Percentiles rank a stretch among this genome's conserved stretches.
phyloP scores from a whole-genome alignment of 2,797 vertebrate genomes.

The Enteromius viviparus region DNA sequence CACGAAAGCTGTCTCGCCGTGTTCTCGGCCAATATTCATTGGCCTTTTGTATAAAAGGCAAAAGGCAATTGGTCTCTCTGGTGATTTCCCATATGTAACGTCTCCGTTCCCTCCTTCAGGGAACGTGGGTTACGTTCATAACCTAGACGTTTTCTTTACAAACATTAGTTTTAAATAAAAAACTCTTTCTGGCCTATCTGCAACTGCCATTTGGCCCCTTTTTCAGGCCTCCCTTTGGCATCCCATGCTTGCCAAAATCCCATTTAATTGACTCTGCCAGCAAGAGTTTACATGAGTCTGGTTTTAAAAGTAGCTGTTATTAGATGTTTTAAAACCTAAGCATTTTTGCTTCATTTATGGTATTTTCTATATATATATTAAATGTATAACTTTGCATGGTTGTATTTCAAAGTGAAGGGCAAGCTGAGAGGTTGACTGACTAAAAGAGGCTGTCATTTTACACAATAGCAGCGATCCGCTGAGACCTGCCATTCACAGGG shows the following conservation, averaged over 20 bases:
- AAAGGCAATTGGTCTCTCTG: too few species aligned
- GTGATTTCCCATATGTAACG: too few species aligned
- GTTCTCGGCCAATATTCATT: too few species aligned
- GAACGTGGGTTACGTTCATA: too few species aligned
- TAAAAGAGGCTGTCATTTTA: slow-evolving; percentile 56
- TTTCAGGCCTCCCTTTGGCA: slow-evolving; percentile 13
- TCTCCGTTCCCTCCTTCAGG: too few species aligned
- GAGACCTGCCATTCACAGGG: slow-evolving; percentile 61
- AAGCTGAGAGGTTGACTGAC: slow-evolving; percentile 43
- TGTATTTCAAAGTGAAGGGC: slow-evolving; percentile 44
- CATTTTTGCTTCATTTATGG: neutral
- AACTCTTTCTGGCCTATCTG: neutral
- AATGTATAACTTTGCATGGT: slow-evolving; percentile 23
- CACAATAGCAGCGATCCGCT: slow-evolving; percentile 59
- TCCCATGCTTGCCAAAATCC: neutral
- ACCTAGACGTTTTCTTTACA: neutral
- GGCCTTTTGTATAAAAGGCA: too few species aligned
- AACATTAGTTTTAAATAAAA: neutral
- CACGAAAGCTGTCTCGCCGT: too few species aligned
- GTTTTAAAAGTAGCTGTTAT: slow-evolving; percentile 15
- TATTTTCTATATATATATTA: slow-evolving; percentile 10
- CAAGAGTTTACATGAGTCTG: neutral
- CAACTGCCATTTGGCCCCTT: neutral
- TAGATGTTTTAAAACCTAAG: neutral
- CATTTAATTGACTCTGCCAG: neutral